phyloP scores from a whole-genome alignment of 2,113 vertebrate species.

The Crotalus helleri region DNA sequence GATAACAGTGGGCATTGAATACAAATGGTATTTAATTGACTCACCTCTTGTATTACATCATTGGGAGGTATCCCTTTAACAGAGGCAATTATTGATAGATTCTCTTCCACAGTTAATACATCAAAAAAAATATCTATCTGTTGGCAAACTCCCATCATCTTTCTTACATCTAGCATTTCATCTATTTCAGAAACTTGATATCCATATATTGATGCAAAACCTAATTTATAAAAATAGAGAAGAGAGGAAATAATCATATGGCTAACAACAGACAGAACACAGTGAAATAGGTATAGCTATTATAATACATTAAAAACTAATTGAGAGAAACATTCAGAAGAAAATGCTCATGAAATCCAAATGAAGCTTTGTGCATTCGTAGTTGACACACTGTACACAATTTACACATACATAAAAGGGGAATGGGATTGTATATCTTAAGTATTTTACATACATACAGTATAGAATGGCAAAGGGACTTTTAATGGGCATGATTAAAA shows the following conservation, averaged over 20 bases:
- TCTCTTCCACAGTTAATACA: slow-evolving; percentile 94
- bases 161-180: slow-evolving; percentile 84
- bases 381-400: neutral
- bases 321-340: neutral
- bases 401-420: neutral
- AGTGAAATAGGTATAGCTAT: neutral
- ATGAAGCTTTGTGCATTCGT: neutral
- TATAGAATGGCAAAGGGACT: neutral
- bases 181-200: slow-evolving; percentile 86
- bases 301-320: neutral
- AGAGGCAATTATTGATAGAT: slow-evolving; percentile 91
- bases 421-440: neutral
- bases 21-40: neutral
- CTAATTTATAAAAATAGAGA: slow-evolving; percentile 52
- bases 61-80: slow-evolving; percentile 88
- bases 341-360: neutral
- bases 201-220: slow-evolving; percentile 87
- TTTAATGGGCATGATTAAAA: neutral
- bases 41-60: slow-evolving; percentile 82
- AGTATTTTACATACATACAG: neutral
- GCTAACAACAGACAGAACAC: neutral
- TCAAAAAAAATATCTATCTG: slow-evolving; percentile 96
- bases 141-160: slow-evolving; percentile 90
- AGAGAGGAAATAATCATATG: neutral
- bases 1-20: neutral